Evolutionary conservation across 2,113 vertebrate species (phyloP), one percentile per base, ranked within the genome.

Genomic region (Baryphthengus martii): DNA sequence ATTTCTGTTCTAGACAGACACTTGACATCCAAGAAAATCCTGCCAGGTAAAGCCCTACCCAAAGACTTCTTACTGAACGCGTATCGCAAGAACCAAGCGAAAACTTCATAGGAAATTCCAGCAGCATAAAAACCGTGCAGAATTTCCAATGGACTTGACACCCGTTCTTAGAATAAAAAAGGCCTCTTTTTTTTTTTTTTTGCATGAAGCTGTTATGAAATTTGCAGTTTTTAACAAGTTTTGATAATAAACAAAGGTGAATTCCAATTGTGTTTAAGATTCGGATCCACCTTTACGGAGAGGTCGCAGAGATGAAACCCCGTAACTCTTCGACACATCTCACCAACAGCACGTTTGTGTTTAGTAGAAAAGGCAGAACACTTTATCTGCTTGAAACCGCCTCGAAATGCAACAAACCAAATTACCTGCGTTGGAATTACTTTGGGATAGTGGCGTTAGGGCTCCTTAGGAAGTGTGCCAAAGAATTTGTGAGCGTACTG

Each of bases 381-480:
- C 82, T 88, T 65, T 77, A 17, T 78, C 70, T 91, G 94, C 95
- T 77, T 93, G 87, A 90, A 96, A 83, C 42, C 76, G 59, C 83
- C 50, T 75, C 49, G 75, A 93, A 93, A 77, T 91, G 62, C 73
- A 95, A 80, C 89, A 82, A 94, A 33, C n/a, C 78, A 95, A 85
- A 94, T 96, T 85, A 88, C 71, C 59, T 81, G 29, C 37, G 23
- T 9, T 79, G 78, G 70, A 89, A 92, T 95, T 89, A 92, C 42
- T 92, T 95, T 84, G 79, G 77, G 77, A 52, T 67, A 66, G 44
- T 53, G 73, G 49, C 80, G 53, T 68, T 92, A 87, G 40, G 7
- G 10, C 40, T 89, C 18, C 53, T 75, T 76, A 79, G 85, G 80
- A 81, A 33, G 35, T 76, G 16, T 55, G 81, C 89, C 89, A 94